Percentiles rank a stretch among this genome's conserved stretches.
Evolutionary conservation across 30 jellyfish, hydroid and myxozoan species (phyloP).

Genomic region (Chironex yamaguchii): DNA sequence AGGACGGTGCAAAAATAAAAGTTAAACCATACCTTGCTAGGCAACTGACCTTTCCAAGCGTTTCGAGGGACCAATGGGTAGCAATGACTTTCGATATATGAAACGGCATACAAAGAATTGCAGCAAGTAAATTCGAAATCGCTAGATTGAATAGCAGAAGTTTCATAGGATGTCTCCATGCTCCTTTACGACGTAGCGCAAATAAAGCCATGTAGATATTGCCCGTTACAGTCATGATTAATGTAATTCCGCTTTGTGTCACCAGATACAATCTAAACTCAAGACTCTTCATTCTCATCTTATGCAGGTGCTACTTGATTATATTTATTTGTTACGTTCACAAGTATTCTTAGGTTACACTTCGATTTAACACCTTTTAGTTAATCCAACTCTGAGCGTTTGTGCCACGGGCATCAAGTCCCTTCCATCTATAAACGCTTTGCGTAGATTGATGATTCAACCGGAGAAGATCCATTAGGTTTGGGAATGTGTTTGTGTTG

Average conservation of each 20-base stretch:
- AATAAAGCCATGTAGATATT: not conserved
- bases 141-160: not conserved
- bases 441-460: too few species aligned
- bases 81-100: not conserved
- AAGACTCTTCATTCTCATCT: not conserved
- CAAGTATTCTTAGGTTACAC: too few species aligned
- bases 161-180: not conserved
- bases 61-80: not conserved
- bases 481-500: too few species aligned
- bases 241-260: not conserved
- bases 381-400: too few species aligned
- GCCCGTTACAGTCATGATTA: not conserved
- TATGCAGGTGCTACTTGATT: too few species aligned
- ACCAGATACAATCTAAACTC: not conserved
- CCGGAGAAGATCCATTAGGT: too few species aligned
- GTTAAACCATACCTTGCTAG: conserved; percentile 68
- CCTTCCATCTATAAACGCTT: too few species aligned
- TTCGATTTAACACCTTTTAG: too few species aligned
- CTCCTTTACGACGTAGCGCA: not conserved
- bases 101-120: not conserved
- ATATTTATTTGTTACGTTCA: too few species aligned
- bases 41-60: conserved; percentile 56
- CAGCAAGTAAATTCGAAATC: not conserved
- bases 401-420: too few species aligned
- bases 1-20: conserved; percentile 48